Evolutionary conservation across 2,113 vertebrate genomes (phyloP), one percentile per base, ranked within the genome.

Genomic region (Chaenogobius annularis): DNA sequence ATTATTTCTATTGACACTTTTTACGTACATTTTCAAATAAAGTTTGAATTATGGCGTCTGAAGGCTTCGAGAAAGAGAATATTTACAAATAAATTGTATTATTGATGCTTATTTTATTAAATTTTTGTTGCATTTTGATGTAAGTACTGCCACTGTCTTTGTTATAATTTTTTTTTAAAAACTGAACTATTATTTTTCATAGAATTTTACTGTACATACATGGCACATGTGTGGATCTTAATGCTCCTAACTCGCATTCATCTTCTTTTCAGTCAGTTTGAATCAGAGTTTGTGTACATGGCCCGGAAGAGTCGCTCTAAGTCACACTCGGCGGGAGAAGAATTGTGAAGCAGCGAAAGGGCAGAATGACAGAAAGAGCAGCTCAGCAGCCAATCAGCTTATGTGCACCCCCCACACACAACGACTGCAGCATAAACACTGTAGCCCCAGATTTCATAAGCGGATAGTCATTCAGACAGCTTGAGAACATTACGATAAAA

Each of bases 301-400:
- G 19, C 43, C 43, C 19, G 13, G 43, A 44, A 22, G 40, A 44
- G 63, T 47, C 44, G 44, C 61, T 77, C 65, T 17, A 69, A 47
- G 75, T 79, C 20, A 52, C 47, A 50, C 55, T n/a, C 7, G 4
- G n/a, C 11, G 35, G 48, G 22, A 65, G 58, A 13, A 69, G 9
- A 37, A 54, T 58, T 54, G 74, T 59, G 72, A 73, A 64, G 1
- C 15, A 73, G 83, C 7, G 68, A 85, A 79, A 78, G 78, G 69
- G 73, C 73, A 71, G 71, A 79, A 66, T 14, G 43, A 46, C 59
- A 56, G 4, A 47, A 79, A 61, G 75, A 70, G 37, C 66, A 81
- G 75, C 79, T 87, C 64, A 85, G 35, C 47, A 54, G 65, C 50
- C 65, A 75, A 82, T 87, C 79, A 72, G 13, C 44, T 85, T 81